A percentile compares a stretch with the other conserved stretches of the same genome.
These are phyloP conservation scores for Aleiodes sp. DNA, from an alignment of 1,140 invertebrate genomes.

Conservation along the genomic window DNA sequence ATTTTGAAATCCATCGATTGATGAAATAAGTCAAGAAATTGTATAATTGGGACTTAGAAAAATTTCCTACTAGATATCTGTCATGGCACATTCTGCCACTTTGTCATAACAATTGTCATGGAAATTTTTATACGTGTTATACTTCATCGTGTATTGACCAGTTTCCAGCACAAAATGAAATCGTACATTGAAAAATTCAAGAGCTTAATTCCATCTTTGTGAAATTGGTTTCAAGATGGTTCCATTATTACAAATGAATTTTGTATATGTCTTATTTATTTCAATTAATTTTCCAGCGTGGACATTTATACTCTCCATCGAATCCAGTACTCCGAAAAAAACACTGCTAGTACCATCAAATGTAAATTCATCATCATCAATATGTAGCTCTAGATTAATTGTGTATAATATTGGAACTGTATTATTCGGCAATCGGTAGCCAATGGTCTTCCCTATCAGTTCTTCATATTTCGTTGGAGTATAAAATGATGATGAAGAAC, in stretches of 20 bases:
- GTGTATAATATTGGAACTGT: conserved; percentile 29
- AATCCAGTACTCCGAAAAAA: conserved; percentile 20
- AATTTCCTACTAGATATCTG: too few species aligned
- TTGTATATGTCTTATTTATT: conserved; percentile 27
- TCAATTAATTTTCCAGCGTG: conserved; percentile 30
- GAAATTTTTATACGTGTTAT: too few species aligned
- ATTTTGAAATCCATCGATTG: too few species aligned
- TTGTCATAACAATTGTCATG: too few species aligned
- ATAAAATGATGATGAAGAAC: background rate
- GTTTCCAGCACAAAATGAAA: conserved; percentile 18
- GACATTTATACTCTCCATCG: conserved; percentile 22
- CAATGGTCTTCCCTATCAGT: conserved; percentile 20
- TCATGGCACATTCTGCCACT: too few species aligned
- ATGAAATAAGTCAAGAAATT: too few species aligned
- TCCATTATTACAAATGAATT: conserved; percentile 13
- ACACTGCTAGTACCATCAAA: conserved; percentile 33
- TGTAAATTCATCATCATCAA: conserved; percentile 33
- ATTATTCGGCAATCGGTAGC: conserved; percentile 33
- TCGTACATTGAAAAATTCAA: conserved; percentile 25
- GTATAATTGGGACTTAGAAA: too few species aligned
- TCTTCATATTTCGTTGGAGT: background rate
- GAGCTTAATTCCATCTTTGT: conserved; percentile 1
- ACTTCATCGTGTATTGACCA: conserved; percentile 29
- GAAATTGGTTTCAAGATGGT: conserved; percentile 4
- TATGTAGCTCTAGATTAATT: conserved; percentile 32